Evolutionary conservation across 2,113 vertebrate genomes (phyloP).

Genomic region (Syngnathoides biaculeatus): DNA sequence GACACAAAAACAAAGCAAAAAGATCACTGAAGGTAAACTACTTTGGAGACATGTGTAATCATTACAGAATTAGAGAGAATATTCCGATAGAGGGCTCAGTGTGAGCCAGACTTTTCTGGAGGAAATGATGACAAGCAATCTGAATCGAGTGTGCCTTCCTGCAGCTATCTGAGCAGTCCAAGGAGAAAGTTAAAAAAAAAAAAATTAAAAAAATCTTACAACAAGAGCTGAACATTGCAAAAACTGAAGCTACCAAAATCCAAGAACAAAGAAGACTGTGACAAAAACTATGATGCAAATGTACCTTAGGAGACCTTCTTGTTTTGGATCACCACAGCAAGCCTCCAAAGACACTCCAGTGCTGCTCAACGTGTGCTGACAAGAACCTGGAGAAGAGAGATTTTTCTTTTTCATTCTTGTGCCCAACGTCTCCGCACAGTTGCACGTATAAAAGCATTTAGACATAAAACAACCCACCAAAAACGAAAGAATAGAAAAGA

Average conservation of each 20-base stretch:
- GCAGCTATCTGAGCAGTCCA: too few species aligned
- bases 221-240: neutral
- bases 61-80: neutral
- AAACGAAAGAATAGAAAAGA: too few species aligned
- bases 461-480: too few species aligned
- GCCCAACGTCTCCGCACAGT: neutral
- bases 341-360: neutral
- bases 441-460: too few species aligned
- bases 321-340: neutral
- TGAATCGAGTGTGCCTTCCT: neutral
- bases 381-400: neutral
- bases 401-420: neutral
- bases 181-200: too few species aligned
- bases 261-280: neutral
- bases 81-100: neutral
- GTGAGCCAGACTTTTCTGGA: neutral
- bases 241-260: neutral
- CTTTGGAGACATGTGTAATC: too few species aligned
- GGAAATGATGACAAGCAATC: neutral
- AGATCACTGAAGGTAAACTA: too few species aligned
- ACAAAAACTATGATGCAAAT: neutral
- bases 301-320: neutral
- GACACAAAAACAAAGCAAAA: too few species aligned
- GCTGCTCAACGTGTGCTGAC: neutral
- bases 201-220: neutral